Evolutionary conservation across 2,113 vertebrate species (phyloP).

Genomic region (Zosterops hypoxanthus): DNA sequence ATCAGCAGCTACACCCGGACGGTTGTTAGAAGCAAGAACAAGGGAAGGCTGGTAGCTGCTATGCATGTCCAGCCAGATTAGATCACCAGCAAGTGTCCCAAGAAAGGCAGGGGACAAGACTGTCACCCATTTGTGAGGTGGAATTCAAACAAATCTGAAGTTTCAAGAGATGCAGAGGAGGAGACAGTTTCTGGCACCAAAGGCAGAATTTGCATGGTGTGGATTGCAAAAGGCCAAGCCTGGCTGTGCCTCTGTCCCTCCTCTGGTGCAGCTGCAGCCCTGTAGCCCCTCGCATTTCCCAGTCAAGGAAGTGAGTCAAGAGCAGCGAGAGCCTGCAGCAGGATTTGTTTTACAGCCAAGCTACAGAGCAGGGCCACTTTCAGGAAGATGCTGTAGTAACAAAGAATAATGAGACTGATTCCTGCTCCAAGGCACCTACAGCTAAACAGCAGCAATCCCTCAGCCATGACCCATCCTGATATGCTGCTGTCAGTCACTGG

Average conservation of each 20-base stretch:
- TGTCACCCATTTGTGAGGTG: background rate
- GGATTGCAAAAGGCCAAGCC: rapidly evolving
- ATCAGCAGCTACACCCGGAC: background rate
- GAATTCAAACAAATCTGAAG: background rate
- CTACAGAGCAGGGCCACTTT: background rate
- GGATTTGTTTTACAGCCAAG: background rate
- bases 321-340: background rate
- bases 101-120: background rate
- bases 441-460: background rate
- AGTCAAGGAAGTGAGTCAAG: rapidly evolving
- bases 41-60: background rate
- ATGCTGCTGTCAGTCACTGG: rapidly evolving
- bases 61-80: background rate
- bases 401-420: background rate
- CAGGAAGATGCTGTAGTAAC: background rate
- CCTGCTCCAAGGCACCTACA: background rate
- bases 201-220: rapidly evolving
- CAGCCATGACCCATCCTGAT: background rate
- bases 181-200: background rate
- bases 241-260: background rate
- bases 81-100: background rate
- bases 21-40: background rate
- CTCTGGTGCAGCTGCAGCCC: background rate
- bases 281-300: background rate
- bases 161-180: background rate